Conservation (phyloP, 1,140 invertebrate genomes). For the Trichogramma pretiosum region DNA sequence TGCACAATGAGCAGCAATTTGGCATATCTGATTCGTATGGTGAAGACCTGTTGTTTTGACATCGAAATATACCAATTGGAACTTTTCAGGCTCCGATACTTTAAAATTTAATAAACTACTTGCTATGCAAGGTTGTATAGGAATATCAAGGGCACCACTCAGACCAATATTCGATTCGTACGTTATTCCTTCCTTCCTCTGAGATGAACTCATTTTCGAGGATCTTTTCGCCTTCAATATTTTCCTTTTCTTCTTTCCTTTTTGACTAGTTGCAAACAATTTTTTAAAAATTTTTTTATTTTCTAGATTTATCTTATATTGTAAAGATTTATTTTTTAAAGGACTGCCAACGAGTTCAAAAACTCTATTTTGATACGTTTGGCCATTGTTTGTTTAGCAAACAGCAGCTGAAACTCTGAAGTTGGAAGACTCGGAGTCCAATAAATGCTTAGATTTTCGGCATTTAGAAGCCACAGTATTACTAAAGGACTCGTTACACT, state of each 20-base stretch:
- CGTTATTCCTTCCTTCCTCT: neutral
- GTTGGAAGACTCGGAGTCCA: neutral
- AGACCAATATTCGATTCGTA: neutral
- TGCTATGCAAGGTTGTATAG: no score
- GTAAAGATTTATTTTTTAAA: neutral
- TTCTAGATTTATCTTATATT: neutral
- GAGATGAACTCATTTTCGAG: neutral
- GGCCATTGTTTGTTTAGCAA: neutral
- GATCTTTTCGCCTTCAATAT: neutral
- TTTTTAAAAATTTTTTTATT: neutral
- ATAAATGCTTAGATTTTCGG: constrained; percentile 13
- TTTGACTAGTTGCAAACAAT: neutral
- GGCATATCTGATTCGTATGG: neutral
- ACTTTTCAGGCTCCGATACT: no score
- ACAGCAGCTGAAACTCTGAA: neutral
- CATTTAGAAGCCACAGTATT: constrained; percentile 7
- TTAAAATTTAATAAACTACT: no score
- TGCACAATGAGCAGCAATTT: neutral
- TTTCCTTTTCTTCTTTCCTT: neutral
- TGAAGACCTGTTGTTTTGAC: neutral
- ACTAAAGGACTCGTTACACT: constrained; percentile 19
- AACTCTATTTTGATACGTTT: neutral
- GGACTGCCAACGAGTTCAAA: no score
- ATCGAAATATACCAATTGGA: neutral
- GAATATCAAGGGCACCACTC: neutral